Evolutionary conservation across 2,113 vertebrate species (phyloP).

Genomic region (Herpetotheres cachinnans): DNA sequence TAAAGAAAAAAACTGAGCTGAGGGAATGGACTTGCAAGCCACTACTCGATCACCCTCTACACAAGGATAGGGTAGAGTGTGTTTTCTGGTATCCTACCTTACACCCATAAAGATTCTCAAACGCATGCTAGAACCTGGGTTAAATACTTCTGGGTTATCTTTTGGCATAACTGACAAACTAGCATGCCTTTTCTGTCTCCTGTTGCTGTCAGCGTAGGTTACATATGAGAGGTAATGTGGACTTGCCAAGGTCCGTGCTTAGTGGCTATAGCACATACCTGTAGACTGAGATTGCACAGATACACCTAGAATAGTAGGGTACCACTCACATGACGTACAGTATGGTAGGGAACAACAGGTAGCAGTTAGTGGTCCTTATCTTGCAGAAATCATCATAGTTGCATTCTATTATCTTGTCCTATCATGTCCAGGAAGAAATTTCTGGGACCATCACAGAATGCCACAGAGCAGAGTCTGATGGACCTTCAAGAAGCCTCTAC

Average conservation of each 20-base stretch:
- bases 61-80: background rate
- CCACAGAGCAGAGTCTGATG: background rate
- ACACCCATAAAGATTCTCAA: background rate
- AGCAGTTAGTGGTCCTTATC: background rate
- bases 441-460: background rate
- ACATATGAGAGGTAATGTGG: background rate
- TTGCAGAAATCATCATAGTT: background rate
- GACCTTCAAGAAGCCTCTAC: background rate
- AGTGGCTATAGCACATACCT: background rate
- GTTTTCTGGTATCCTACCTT: background rate
- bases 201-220: background rate
- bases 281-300: background rate
- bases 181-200: background rate
- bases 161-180: background rate
- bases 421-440: background rate
- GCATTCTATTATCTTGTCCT: background rate
- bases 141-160: background rate
- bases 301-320: rapidly evolving
- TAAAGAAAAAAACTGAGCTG: background rate
- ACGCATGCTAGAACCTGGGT: background rate
- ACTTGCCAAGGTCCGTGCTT: background rate
- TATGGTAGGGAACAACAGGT: background rate
- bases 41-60: background rate
- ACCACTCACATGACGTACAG: too few relatives aligned
- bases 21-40: background rate